Conservation (phyloP, 1,140 invertebrate species). For the Mamestra configurata region DNA sequence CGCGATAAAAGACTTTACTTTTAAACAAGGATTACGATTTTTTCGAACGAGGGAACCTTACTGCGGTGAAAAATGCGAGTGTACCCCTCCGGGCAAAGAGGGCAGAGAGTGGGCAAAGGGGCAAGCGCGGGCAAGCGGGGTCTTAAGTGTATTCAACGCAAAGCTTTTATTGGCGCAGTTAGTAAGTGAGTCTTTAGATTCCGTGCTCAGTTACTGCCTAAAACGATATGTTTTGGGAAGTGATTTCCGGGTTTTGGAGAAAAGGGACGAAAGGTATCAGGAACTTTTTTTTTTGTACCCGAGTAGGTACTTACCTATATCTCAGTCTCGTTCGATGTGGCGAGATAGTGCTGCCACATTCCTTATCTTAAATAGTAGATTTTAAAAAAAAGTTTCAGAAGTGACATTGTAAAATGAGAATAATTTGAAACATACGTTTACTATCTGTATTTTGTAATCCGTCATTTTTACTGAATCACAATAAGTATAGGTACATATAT, state of each 20-base stretch:
- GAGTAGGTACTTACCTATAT: no score
- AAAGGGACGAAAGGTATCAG: not conserved
- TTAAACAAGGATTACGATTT: constrained; percentile 69
- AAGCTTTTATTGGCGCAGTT: constrained; percentile 16
- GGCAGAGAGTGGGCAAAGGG: not conserved
- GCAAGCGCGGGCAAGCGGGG: not conserved
- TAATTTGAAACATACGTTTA: no score
- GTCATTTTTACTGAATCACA: no score
- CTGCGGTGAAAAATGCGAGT: constrained; percentile 17
- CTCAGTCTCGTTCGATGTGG: no score
- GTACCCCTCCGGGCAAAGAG: not conserved
- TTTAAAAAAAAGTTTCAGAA: no score
- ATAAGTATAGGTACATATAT: no score
- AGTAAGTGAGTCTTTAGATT: not conserved
- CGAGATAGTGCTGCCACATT: no score
- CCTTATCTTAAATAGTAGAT: no score
- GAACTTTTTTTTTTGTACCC: not conserved
- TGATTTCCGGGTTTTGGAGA: not conserved
- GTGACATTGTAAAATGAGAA: no score
- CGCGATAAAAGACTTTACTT: constrained; percentile 72
- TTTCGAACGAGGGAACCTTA: constrained; percentile 23
- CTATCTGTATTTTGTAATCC: no score
- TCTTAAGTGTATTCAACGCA: constrained; percentile 7
- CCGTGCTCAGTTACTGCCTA: not conserved
- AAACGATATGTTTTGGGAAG: not conserved